Percentiles rank a stretch among this genome's conserved stretches.
Conservation (phyloP, 1,140 invertebrate genomes). For the Drosophila kohkoa region DNA sequence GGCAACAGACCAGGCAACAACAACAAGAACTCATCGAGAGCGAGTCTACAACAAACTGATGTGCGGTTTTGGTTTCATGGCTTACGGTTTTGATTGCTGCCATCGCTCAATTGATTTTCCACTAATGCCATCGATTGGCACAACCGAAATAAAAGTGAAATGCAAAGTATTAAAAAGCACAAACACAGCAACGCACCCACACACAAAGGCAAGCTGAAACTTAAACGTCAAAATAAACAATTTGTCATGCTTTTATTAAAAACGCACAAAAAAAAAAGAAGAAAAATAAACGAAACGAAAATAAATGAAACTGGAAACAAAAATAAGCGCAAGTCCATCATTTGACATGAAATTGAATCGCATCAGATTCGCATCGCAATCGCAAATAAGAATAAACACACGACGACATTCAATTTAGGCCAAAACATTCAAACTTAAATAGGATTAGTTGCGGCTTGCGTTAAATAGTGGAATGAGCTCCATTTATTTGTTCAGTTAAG, state of each 20-base stretch:
- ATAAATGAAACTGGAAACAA: constrained; percentile 14
- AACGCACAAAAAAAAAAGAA: constrained; percentile 6
- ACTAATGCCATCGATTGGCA: constrained; percentile 77
- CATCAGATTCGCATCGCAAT: constrained; percentile 13
- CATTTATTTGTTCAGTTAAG: constrained; percentile 29
- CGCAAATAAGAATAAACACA: constrained; percentile 20
- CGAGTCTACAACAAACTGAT: constrained; percentile 49
- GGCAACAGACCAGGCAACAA: constrained; percentile 20
- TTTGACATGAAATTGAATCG: constrained; percentile 72
- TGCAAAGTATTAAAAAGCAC: constrained; percentile 68
- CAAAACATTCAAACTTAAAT: constrained; percentile 61
- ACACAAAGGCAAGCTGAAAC: constrained; percentile 34
- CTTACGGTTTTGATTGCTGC: constrained; percentile 80
- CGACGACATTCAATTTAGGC: constrained; percentile 29
- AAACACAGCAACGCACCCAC: constrained; percentile 10
- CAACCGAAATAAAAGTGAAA: constrained; percentile 74
- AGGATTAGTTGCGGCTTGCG: constrained; percentile 61
- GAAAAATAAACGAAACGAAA: constrained; percentile 21
- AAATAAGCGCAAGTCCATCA: constrained; percentile 58
- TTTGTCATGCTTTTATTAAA: constrained; percentile 52
- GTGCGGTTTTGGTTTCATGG: constrained; percentile 79
- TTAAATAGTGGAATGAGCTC: constrained; percentile 41
- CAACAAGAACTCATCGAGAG: constrained; percentile 3
- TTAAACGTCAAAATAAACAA: constrained; percentile 71
- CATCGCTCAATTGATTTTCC: constrained; percentile 82